Conservation (phyloP, 2,888 invertebrate species). For the Orthosia incerta region DNA sequence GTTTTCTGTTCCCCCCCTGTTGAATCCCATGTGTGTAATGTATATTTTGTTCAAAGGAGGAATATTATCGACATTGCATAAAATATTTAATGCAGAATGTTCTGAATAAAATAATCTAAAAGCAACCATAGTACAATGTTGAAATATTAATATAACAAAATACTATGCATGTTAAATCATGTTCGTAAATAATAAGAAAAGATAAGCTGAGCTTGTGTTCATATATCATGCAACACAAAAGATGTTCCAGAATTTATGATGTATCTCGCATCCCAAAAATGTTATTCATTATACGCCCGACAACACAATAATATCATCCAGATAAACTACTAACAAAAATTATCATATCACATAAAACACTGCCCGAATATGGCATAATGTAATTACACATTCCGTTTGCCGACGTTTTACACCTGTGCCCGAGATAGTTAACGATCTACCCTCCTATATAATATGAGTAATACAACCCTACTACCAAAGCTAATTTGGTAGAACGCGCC, state of each 20-base stretch:
- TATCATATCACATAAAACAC: constrained; percentile 7
- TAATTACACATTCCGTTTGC: constrained; percentile 52
- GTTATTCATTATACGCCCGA: constrained; percentile 10
- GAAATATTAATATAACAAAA: background rate
- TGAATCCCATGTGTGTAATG: background rate
- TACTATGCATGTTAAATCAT: background rate
- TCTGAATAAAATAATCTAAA: background rate
- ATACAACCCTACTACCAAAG: constrained; percentile 47
- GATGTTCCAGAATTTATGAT: constrained; percentile 11
- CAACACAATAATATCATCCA: constrained; percentile 26
- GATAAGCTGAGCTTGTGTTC: background rate
- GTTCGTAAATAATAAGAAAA: background rate
- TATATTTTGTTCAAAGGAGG: constrained; percentile 8
- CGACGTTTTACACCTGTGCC: constrained; percentile 57
- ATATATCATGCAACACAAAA: constrained; percentile 30
- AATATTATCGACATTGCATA: background rate
- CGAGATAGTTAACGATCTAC: constrained; percentile 57
- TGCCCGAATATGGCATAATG: constrained; percentile 37
- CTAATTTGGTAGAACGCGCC: constrained; percentile 55
- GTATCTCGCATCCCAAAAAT: background rate
- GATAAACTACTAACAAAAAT: constrained; percentile 15
- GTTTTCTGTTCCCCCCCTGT: constrained; percentile 35
- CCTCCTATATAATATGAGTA: constrained; percentile 54
- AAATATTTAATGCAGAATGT: background rate
- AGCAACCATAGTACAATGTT: background rate